Conservation (phyloP, 2,888 invertebrate genomes). For the Caenorhabditis imperialis region DNA sequence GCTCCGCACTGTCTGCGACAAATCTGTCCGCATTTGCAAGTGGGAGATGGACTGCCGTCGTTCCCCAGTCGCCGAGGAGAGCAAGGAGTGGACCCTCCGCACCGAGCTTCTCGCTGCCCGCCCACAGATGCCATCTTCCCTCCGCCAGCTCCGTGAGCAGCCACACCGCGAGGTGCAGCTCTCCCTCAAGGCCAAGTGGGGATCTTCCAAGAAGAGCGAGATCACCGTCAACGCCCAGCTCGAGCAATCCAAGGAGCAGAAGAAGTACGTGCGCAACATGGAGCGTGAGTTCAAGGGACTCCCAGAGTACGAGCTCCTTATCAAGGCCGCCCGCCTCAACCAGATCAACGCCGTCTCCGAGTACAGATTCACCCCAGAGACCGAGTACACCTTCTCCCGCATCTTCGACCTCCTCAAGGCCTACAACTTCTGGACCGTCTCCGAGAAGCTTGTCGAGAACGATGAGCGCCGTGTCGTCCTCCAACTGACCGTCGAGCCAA, state of each 20-base stretch:
- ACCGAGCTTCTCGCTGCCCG: slow-evolving; percentile 52
- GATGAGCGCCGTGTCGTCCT: slow-evolving; percentile 43
- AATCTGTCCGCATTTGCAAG: slow-evolving; percentile 45
- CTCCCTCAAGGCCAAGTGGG: slow-evolving; percentile 51
- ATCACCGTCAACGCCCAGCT: slow-evolving; percentile 46
- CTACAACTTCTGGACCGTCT: slow-evolving; percentile 64
- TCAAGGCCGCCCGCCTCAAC: slow-evolving; percentile 66
- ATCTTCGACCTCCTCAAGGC: slow-evolving; percentile 60
- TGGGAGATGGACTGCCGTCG: slow-evolving; percentile 32
- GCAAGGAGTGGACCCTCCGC: slow-evolving; percentile 62
- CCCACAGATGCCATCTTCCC: slow-evolving; percentile 59
- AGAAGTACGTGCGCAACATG: slow-evolving; percentile 41
- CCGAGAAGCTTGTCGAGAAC: slow-evolving; percentile 36
- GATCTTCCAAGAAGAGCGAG: slow-evolving; percentile 57
- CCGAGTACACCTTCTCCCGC: slow-evolving; percentile 51
- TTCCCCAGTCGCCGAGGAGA: slow-evolving; percentile 47
- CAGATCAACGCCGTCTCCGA: slow-evolving; percentile 58
- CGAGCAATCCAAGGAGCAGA: slow-evolving; percentile 53
- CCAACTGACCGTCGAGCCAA: slow-evolving; percentile 68
- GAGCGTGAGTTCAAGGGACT: slow-evolving; percentile 37
- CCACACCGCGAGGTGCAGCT: slow-evolving; percentile 58
- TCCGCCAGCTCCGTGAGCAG: slow-evolving; percentile 54
- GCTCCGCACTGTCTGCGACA: slow-evolving; percentile 38
- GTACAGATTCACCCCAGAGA: slow-evolving; percentile 54
- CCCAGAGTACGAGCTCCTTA: slow-evolving; percentile 53